phyloP scores from a whole-genome alignment of 2,888 invertebrate genomes.

The Lapara coniferarum region DNA sequence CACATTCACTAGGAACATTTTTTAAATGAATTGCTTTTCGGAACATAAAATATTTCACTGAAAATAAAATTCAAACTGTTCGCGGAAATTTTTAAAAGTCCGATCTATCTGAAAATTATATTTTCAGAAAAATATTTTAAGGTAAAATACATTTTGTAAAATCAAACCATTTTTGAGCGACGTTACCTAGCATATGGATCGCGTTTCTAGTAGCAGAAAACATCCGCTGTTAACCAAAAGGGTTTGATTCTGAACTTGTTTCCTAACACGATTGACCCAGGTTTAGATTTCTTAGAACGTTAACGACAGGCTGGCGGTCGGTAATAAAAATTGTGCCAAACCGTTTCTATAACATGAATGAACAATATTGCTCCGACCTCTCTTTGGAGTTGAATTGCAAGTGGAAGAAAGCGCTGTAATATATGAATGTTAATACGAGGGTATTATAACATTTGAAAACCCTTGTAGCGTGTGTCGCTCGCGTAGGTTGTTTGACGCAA shows the following conservation, averaged over 20 bases:
- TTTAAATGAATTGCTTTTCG: not conserved
- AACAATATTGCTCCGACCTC: too few species aligned
- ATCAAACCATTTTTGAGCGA: not conserved
- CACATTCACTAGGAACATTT: not conserved
- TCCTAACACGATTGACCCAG: too few species aligned
- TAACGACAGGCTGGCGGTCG: too few species aligned
- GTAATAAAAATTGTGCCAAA: too few species aligned
- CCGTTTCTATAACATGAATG: too few species aligned
- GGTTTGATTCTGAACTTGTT: too few species aligned
- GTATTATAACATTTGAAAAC: conserved; percentile 61
- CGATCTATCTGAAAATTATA: not conserved
- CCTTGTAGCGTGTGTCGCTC: conserved; percentile 45
- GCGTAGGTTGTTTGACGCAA: conserved; percentile 58
- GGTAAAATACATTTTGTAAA: not conserved
- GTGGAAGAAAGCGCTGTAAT: not conserved
- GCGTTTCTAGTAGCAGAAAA: too few species aligned
- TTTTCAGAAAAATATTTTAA: not conserved
- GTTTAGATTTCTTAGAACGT: too few species aligned
- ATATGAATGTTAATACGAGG: conserved; percentile 39
- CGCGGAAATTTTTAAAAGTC: not conserved
- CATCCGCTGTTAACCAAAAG: too few species aligned
- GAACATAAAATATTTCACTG: conserved; percentile 5
- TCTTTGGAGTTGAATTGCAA: too few species aligned
- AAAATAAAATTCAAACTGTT: not conserved
- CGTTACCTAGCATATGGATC: too few species aligned